Conservation (phyloP, 2,888 invertebrate species). For the Brachyopa scutellaris region DNA sequence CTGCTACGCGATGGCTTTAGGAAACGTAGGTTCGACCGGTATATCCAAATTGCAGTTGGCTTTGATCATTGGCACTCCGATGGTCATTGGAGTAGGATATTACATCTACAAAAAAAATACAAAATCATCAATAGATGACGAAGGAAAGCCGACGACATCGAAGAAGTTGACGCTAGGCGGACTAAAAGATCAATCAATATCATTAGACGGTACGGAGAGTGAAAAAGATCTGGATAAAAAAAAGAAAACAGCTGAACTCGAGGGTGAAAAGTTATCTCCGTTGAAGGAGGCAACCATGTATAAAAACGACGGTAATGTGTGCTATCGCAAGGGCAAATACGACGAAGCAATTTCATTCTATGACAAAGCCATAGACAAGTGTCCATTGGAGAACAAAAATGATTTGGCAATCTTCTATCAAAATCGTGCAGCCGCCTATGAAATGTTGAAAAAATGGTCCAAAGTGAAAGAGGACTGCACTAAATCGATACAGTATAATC, state of each 20-base stretch:
- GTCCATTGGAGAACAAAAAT: constrained; percentile 87
- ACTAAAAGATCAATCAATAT: constrained; percentile 84
- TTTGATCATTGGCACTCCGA: constrained; percentile 90
- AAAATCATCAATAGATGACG: constrained; percentile 67
- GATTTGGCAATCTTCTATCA: constrained; percentile 96
- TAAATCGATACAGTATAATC: constrained; percentile 91
- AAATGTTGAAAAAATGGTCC: constrained; percentile 92
- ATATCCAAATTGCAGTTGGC: constrained; percentile 92
- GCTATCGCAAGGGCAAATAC: constrained; percentile 93
- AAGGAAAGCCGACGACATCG: constrained; percentile 63
- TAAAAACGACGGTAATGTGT: constrained; percentile 94
- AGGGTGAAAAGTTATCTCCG: constrained; percentile 82
- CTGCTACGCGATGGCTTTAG: constrained; percentile 35
- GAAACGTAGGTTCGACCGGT: constrained; percentile 77
- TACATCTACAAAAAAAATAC: constrained; percentile 81
- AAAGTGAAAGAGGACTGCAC: constrained; percentile 94
- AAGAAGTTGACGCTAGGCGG: constrained; percentile 84
- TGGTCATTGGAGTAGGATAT: constrained; percentile 91
- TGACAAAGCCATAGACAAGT: constrained; percentile 95
- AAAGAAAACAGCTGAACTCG: constrained; percentile 77
- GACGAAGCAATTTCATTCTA: constrained; percentile 95
- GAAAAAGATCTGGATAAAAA: constrained; percentile 83
- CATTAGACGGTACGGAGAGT: constrained; percentile 82
- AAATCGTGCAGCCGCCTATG: constrained; percentile 97
- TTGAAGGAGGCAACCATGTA: constrained; percentile 89